Evolutionary conservation across 2,113 vertebrate genomes (phyloP).

Genomic region (Tychaedon coryphoeus): DNA sequence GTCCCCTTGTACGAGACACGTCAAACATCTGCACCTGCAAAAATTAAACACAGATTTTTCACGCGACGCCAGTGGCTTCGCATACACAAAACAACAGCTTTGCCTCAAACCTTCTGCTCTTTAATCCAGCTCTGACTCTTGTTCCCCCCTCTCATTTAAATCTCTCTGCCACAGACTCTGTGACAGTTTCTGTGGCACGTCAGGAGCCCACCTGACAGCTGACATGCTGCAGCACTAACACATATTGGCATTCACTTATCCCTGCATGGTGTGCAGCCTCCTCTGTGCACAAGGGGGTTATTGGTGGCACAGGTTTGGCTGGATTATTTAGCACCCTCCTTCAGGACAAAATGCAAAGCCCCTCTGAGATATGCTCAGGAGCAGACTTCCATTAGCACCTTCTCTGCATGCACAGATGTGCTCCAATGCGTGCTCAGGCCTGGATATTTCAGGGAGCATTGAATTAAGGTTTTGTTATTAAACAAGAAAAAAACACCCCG

Average conservation of each 20-base stretch:
- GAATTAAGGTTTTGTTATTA: neutral
- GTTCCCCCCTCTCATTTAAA: neutral
- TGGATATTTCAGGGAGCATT: neutral
- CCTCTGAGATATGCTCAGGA: neutral
- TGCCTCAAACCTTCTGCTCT: neutral
- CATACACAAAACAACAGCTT: neutral
- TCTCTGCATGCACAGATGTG: neutral
- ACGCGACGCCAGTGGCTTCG: neutral
- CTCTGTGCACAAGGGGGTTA: neutral
- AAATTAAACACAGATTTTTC: conserved; percentile 42
- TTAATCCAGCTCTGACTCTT: neutral
- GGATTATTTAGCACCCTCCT: neutral
- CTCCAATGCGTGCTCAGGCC: neutral
- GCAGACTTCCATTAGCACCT: neutral
- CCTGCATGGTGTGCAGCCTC: neutral
- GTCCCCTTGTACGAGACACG: neutral
- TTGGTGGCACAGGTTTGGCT: neutral
- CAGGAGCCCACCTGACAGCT: neutral
- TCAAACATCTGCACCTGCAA: conserved; percentile 10
- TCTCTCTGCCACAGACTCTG: neutral
- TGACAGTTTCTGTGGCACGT: neutral
- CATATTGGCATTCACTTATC: neutral
- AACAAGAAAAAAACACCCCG: neutral
- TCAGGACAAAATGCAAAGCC: conserved; percentile 6
- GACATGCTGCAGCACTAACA: neutral